phyloP scores from a whole-genome alignment of 2,797 vertebrate genomes.

The Chromis chromis region DNA sequence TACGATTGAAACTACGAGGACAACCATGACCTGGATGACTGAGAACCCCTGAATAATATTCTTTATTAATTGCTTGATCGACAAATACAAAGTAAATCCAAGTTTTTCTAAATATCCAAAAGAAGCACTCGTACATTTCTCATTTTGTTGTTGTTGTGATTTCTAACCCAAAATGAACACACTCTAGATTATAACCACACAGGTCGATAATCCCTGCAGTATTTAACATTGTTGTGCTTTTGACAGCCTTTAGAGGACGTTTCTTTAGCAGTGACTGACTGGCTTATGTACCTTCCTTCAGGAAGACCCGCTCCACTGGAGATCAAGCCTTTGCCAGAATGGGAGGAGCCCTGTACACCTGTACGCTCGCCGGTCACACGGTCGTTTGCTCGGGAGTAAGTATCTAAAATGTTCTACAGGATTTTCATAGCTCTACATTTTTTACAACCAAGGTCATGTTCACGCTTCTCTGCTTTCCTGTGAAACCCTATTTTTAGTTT shows the following conservation, averaged over 20 bases:
- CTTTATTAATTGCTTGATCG: too few relatives aligned
- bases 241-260: not conserved
- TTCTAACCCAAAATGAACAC: not conserved
- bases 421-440: conserved; percentile 25
- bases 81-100: too few relatives aligned
- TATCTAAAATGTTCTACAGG: conserved; percentile 58
- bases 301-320: conserved; percentile 96
- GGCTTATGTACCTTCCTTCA: conserved; percentile 73
- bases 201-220: not conserved
- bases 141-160: not conserved
- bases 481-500: not conserved
- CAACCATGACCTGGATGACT: too few relatives aligned
- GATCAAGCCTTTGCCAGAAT: conserved; percentile 95
- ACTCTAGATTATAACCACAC: not conserved
- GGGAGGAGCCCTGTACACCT: conserved; percentile 95
- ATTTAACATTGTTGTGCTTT: not conserved
- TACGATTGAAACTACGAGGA: too few relatives aligned
- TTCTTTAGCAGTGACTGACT: conserved; percentile 38
- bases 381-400: conserved; percentile 98
- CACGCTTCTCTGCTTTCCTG: conserved; percentile 50
- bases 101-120: not conserved
- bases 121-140: not conserved
- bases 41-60: too few relatives aligned
- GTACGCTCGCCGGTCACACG: conserved; percentile 97
- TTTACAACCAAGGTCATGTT: conserved; percentile 64